A percentile compares a stretch with the other conserved stretches of the same genome.
Conservation (phyloP, 1,140 invertebrate genomes). For the Drosophila lini region DNA sequence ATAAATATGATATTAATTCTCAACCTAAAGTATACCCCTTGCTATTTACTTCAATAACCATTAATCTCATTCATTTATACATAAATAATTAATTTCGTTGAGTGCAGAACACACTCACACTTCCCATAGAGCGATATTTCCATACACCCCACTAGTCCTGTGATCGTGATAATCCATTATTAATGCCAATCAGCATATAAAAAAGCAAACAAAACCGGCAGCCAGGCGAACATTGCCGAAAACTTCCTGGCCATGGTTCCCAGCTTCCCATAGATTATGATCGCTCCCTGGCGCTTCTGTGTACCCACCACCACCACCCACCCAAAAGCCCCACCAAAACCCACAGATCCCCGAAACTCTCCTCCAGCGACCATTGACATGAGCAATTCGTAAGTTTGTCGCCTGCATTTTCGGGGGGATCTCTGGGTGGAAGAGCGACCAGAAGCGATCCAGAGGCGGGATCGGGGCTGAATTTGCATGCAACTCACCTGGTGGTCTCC, state of each 20-base stretch:
- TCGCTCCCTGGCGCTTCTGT: constrained; percentile 71
- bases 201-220: constrained; percentile 42
- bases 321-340: constrained; percentile 2
- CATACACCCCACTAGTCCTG: constrained; percentile 54
- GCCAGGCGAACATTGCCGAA: constrained; percentile 42
- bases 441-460: background rate
- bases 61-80: background rate
- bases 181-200: constrained; percentile 84
- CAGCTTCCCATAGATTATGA: constrained; percentile 67
- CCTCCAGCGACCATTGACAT: constrained; percentile 59
- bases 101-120: constrained; percentile 39
- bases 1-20: background rate
- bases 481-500: constrained; percentile 71
- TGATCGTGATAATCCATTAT: constrained; percentile 84
- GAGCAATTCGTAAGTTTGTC: constrained; percentile 84
- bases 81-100: background rate
- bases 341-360: constrained; percentile 11
- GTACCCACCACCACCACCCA: constrained; percentile 22
- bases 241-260: constrained; percentile 47
- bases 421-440: background rate
- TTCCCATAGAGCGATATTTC: constrained; percentile 68
- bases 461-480: constrained; percentile 65
- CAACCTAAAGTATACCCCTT: no score
- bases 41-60: no score
- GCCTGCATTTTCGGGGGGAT: constrained; percentile 58